These are phyloP conservation scores for Barbus barbus DNA, from an alignment of 2,113 vertebrate species.

Conservation along the genomic window DNA sequence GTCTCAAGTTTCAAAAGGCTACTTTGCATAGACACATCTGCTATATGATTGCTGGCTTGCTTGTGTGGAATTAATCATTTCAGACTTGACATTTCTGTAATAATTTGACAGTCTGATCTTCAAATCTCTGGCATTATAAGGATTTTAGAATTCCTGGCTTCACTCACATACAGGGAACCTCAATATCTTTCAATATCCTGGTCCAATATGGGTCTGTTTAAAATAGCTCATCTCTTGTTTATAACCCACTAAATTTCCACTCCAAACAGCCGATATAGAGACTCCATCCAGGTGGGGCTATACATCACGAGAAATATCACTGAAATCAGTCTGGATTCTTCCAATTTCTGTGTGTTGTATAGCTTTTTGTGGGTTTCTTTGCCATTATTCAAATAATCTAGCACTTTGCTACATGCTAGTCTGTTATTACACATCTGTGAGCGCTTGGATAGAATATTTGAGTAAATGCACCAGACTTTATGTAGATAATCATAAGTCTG, in stretches of 20 bases:
- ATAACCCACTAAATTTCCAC: neutral
- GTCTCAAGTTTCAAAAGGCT: neutral
- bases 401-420: neutral
- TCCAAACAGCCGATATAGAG: neutral
- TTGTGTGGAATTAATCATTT: too few relatives aligned
- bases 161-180: neutral
- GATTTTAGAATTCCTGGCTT: neutral
- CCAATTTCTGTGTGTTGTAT: neutral
- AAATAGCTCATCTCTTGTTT: neutral
- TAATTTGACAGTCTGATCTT: neutral
- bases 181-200: neutral
- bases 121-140: neutral
- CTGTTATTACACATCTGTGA: neutral
- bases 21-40: too few relatives aligned
- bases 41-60: neutral
- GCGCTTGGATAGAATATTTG: neutral
- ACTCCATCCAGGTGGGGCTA: neutral
- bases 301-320: neutral
- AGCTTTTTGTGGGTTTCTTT: neutral
- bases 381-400: neutral
- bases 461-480: neutral
- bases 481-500: neutral
- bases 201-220: neutral
- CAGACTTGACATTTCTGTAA: neutral
- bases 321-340: neutral